Conservation (phyloP, 2,888 invertebrate species). For the Dryobotodes eremita region DNA sequence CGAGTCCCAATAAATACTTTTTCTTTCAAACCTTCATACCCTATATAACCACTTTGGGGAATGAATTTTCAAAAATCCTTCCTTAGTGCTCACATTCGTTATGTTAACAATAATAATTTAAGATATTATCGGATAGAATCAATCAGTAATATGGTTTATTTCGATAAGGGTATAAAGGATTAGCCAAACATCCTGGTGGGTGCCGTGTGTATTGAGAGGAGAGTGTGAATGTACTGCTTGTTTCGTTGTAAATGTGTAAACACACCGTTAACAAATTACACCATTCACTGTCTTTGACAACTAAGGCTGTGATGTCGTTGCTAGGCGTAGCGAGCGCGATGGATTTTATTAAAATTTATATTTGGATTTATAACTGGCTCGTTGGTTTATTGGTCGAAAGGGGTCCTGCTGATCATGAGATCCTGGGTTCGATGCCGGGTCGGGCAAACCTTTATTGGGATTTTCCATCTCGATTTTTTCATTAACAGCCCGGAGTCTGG, state of each 20-base stretch:
- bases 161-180: constrained; percentile 8
- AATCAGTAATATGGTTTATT: too few species aligned
- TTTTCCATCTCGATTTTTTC: not conserved
- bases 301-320: constrained; percentile 16
- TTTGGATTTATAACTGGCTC: not conserved
- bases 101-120: too few species aligned
- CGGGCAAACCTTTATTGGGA: not conserved
- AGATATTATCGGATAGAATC: too few species aligned
- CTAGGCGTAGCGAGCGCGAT: constrained; percentile 22
- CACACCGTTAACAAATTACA: constrained; percentile 23
- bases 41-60: too few species aligned
- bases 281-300: constrained; percentile 11
- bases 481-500: not conserved
- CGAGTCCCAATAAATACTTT: too few species aligned
- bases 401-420: not conserved
- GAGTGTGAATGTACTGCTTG: not conserved
- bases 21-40: too few species aligned
- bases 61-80: too few species aligned
- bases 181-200: constrained; percentile 30
- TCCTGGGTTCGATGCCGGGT: not conserved
- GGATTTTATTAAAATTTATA: not conserved
- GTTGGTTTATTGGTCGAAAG: not conserved
- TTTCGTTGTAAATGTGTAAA: not conserved
- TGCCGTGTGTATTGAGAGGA: not conserved
- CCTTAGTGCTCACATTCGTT: too few species aligned